Base-by-base conservation (phyloP, 37 sponge, comb jelly and placozoan species). In the Petrosia ficiformis region DNA sequence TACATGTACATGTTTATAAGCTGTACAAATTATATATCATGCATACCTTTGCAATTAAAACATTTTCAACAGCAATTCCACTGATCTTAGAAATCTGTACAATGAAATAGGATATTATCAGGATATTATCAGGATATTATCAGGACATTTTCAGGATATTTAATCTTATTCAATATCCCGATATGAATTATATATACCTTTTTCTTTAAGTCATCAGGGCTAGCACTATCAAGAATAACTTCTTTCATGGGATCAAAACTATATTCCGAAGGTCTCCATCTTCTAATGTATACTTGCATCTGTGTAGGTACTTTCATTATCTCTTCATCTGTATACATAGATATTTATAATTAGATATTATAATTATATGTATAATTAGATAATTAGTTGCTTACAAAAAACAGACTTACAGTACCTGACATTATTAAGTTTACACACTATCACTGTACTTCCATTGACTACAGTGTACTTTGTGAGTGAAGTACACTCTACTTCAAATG, bases 231-330 rank as follows among this genome's bases (percentile, higher is more conserved):
- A 21, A 96, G 38, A 10, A 96, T 87, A 26, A 96, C 63, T 69
- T 96, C 97, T 42, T 73, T 34, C 2, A 64, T 68, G 0, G 68
- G 80, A 24, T 84, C 91, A 31, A 93, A 74, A 42, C 76, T 75
- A 67, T 75, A 90, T 28, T 44, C 33, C 5, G 90, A 87, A 8
- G 97, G 97, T 26, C 74, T 71, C 97, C 97, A 96, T 57, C 70
- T 61, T 57, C 91, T 56, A 1, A 93, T 70, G 52, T 88, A 93
- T 56, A 96, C 80, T 66, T 87, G 90, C 76, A 93, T 87, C 63
- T 96, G 91, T 16, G 68, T 74, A 0, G 80, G 57, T 0, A 70
- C 5, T n/a, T 44, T 67, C 88, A 96, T 83, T 30, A 48, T 65
- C 58, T 96, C 97, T 16, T 61, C 70, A 14, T 54, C 94, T 93